Conservation (phyloP, 30 jellyfish, hydroid and myxozoan species). For the Turritopsis rubra region DNA sequence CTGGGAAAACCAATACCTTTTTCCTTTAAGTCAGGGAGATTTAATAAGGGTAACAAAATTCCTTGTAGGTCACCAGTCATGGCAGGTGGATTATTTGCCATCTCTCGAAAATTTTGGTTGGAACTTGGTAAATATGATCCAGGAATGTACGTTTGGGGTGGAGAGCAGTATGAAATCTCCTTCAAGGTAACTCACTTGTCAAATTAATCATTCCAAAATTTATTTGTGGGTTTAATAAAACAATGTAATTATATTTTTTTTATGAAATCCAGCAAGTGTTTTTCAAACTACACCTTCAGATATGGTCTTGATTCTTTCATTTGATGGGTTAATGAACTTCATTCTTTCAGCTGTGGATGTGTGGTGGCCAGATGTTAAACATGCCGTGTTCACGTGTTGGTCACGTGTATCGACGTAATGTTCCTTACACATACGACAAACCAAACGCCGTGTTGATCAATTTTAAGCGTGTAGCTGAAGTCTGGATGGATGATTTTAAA, state of each 20-base stretch:
- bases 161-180: conserved; percentile 96
- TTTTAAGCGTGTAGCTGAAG: conserved; percentile 98
- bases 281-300: background rate
- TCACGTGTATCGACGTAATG: conserved; percentile 97
- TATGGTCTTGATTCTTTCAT: background rate
- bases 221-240: too few species aligned
- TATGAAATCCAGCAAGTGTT: too few species aligned
- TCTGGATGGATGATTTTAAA: conserved; percentile 99
- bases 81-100: conserved; percentile 99
- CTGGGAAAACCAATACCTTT: too few species aligned
- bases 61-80: conserved; percentile 93
- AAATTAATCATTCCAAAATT: too few species aligned
- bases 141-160: conserved; percentile 99
- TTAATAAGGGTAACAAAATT: background rate
- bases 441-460: conserved; percentile 89
- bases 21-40: too few species aligned
- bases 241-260: too few species aligned
- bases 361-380: conserved; percentile 96
- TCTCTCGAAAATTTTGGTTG: conserved; percentile 68
- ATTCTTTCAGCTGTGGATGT: conserved; percentile 93
- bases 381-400: conserved; percentile 99
- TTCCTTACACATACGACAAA: conserved; percentile 84
- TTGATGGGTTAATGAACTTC: background rate
- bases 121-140: conserved; percentile 97
- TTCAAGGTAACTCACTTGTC: conserved; percentile 51